Percentiles rank a stretch among this genome's conserved stretches.
These are phyloP conservation scores for Boulengeromyrus knoepffleri DNA, from an alignment of 2,113 vertebrate genomes.

Conservation along the genomic window DNA sequence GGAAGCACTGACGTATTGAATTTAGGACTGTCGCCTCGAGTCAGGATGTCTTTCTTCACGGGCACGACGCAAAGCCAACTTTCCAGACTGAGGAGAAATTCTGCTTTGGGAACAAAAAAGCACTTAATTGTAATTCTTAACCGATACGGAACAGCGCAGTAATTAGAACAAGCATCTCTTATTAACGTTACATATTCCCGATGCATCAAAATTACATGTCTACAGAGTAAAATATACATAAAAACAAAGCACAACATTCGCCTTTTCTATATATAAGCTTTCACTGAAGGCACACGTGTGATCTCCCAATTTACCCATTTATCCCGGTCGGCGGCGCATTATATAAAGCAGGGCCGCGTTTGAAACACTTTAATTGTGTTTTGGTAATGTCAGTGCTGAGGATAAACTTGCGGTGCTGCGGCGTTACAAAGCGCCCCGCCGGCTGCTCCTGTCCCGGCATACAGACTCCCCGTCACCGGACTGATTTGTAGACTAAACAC, in stretches of 20 bases:
- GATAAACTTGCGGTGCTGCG: conserved; percentile 25
- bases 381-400: conserved; percentile 43
- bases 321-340: conserved; percentile 21
- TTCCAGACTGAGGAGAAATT: background rate
- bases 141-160: background rate
- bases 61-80: background rate
- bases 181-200: background rate
- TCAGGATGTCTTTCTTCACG: background rate
- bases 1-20: background rate
- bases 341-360: conserved; percentile 54
- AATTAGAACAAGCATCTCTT: background rate
- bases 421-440: conserved; percentile 28
- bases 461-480: conserved; percentile 82
- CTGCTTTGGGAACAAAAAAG: background rate
- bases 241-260: background rate
- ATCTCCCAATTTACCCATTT: conserved; percentile 31
- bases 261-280: background rate
- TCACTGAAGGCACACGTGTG: background rate
- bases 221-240: background rate
- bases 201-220: background rate
- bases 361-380: conserved; percentile 35
- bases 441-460: conserved; percentile 28
- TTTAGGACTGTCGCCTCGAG: background rate
- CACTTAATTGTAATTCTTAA: background rate
- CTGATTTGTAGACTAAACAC: conserved; percentile 96